phyloP scores from a whole-genome alignment of 2,888 invertebrate species.

The Scrobipalpa atriplicella region DNA sequence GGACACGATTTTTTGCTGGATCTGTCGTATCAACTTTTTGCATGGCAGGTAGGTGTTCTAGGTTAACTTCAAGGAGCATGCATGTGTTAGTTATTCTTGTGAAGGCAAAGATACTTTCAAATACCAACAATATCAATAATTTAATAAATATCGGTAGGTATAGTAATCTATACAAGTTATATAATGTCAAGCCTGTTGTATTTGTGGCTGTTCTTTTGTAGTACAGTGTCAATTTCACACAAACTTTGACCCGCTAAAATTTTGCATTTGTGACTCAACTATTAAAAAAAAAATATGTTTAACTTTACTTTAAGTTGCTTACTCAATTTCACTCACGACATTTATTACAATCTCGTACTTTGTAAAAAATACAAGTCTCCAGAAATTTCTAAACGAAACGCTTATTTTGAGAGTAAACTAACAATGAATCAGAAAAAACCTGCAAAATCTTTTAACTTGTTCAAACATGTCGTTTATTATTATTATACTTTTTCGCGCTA shows the following conservation, averaged over 20 bases:
- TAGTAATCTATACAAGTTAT: too few relatives aligned
- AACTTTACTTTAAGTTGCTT: too few relatives aligned
- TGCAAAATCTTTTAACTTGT: conserved; percentile 21
- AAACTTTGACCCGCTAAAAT: too few relatives aligned
- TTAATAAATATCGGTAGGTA: too few relatives aligned
- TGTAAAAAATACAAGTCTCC: neutral
- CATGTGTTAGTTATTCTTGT: neutral
- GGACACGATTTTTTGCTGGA: conserved; percentile 58
- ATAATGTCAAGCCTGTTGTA: too few relatives aligned
- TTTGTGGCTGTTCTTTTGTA: too few relatives aligned
- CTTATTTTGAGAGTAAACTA: conserved; percentile 24
- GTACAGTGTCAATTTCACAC: too few relatives aligned
- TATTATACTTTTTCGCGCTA: conserved; percentile 19
- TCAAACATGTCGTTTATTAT: conserved; percentile 27
- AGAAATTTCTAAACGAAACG: neutral
- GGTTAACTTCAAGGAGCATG: conserved; percentile 29
- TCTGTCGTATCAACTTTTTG: conserved; percentile 48
- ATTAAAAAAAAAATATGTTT: too few relatives aligned
- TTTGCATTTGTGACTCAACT: too few relatives aligned
- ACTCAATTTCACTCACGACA: too few relatives aligned
- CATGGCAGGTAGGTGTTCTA: conserved; percentile 32
- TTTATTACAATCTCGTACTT: too few relatives aligned
- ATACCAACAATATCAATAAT: too few relatives aligned
- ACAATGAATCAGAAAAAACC: conserved; percentile 28
- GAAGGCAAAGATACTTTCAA: neutral